A percentile compares a stretch with the other conserved stretches of the same genome.
phyloP scores from a whole-genome alignment of 2,888 invertebrate genomes.

The Andrena dorsata region DNA sequence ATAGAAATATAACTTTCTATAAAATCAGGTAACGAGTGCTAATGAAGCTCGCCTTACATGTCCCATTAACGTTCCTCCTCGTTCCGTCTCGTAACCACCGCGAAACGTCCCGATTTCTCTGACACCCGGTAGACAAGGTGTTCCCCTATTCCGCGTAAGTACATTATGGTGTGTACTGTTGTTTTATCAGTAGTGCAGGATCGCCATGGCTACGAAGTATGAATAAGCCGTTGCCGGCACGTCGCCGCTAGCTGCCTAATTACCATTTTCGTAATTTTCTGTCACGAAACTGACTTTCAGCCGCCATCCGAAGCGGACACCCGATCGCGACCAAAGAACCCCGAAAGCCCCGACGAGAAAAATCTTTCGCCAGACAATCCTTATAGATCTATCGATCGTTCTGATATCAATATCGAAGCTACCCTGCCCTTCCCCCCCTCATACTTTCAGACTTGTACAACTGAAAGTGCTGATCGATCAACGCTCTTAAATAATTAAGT shows the following conservation, averaged over 20 bases:
- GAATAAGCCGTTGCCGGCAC: slow-evolving; percentile 78
- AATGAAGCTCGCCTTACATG: no score
- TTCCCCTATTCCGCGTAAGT: slow-evolving; percentile 78
- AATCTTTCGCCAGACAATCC: slow-evolving; percentile 9
- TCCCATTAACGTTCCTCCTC: not conserved
- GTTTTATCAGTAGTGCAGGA: slow-evolving; percentile 85
- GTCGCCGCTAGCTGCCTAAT: slow-evolving; percentile 77
- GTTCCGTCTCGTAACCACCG: slow-evolving; percentile 8
- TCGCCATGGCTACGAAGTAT: slow-evolving; percentile 84
- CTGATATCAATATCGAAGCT: no score
- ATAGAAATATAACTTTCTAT: not conserved
- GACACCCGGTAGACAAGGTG: slow-evolving; percentile 77
- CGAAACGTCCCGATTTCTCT: slow-evolving; percentile 55
- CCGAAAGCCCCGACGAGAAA: slow-evolving; percentile 9
- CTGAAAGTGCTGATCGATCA: no score
- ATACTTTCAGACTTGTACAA: not conserved
- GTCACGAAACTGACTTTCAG: slow-evolving; percentile 72
- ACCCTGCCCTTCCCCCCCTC: not conserved
- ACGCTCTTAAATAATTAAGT: no score
- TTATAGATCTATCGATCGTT: no score
- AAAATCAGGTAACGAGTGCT: no score
- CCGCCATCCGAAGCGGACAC: slow-evolving; percentile 40
- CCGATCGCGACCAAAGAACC: slow-evolving; percentile 32
- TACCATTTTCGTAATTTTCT: slow-evolving; percentile 80
- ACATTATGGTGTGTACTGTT: slow-evolving; percentile 82